These are phyloP conservation scores for Muntiacus reevesi DNA, from an alignment of 2,113 vertebrate genomes.

Conservation along the genomic window DNA sequence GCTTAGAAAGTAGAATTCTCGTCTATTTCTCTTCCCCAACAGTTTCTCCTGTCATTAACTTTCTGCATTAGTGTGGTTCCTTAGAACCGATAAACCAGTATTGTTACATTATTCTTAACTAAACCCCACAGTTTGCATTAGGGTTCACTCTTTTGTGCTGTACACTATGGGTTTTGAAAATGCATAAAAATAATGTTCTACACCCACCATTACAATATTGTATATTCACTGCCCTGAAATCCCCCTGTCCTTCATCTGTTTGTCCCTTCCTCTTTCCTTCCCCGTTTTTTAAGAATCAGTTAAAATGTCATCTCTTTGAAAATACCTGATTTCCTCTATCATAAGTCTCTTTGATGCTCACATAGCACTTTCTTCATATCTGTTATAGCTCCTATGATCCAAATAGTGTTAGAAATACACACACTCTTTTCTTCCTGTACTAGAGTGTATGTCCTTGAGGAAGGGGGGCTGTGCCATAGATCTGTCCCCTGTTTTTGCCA, in stretches of 20 bases:
- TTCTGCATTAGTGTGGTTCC: not conserved
- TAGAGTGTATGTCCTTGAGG: not conserved
- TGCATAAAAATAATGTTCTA: not conserved
- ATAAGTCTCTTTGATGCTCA: not conserved
- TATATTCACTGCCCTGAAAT: not conserved
- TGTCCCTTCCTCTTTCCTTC: not conserved
- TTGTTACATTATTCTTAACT: not conserved
- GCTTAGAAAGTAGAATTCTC: not conserved
- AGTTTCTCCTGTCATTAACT: not conserved
- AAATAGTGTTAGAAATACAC: not conserved
- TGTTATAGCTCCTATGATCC: not conserved
- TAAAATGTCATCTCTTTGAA: not conserved
- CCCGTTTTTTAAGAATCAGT: not conserved
- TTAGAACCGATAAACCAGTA: not conserved
- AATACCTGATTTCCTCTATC: not conserved
- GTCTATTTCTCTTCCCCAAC: not conserved
- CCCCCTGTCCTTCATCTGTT: not conserved
- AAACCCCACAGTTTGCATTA: not conserved
- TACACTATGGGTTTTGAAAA: constrained; percentile 4
- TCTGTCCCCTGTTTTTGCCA: not conserved
- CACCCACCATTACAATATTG: not conserved
- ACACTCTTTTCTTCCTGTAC: not conserved
- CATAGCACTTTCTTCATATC: not conserved
- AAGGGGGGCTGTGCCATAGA: not conserved
- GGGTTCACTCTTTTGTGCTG: not conserved